Percentiles rank a stretch among this genome's conserved stretches.
Conservation (phyloP, 2,113 vertebrate genomes). For the Gallinago jamesoni region DNA sequence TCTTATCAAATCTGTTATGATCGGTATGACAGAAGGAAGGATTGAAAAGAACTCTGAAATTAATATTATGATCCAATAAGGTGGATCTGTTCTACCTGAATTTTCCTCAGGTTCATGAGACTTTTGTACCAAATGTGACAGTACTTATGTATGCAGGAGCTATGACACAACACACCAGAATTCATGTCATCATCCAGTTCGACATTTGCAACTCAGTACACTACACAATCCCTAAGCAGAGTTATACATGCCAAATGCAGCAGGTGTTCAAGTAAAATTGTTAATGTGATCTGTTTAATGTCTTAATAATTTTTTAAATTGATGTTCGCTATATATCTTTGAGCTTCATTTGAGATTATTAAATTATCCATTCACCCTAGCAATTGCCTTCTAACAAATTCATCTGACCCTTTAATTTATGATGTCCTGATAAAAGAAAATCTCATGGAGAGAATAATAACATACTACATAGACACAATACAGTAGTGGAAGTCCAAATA, state of each 20-base stretch:
- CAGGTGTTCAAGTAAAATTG: neutral
- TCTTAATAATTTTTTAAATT: neutral
- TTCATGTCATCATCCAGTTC: neutral
- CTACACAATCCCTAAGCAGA: neutral
- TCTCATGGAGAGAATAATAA: neutral
- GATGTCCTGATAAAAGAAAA: neutral
- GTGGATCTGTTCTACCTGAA: neutral
- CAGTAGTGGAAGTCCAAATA: neutral
- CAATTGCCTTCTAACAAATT: constrained; percentile 10
- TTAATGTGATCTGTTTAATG: neutral
- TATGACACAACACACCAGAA: neutral
- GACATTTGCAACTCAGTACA: neutral
- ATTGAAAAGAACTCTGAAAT: neutral
- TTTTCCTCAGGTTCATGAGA: neutral
- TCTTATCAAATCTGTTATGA: neutral
- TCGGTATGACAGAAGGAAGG: neutral
- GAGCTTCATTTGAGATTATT: neutral
- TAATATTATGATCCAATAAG: neutral
- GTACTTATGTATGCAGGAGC: neutral
- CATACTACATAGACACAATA: neutral
- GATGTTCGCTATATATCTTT: neutral
- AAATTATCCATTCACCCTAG: neutral
- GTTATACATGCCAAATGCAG: neutral
- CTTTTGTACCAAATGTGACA: neutral
- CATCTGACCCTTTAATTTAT: constrained; percentile 3